These are phyloP conservation scores for Coelinius sp. DNA, from an alignment of 2,888 invertebrate species.

Conservation along the genomic window DNA sequence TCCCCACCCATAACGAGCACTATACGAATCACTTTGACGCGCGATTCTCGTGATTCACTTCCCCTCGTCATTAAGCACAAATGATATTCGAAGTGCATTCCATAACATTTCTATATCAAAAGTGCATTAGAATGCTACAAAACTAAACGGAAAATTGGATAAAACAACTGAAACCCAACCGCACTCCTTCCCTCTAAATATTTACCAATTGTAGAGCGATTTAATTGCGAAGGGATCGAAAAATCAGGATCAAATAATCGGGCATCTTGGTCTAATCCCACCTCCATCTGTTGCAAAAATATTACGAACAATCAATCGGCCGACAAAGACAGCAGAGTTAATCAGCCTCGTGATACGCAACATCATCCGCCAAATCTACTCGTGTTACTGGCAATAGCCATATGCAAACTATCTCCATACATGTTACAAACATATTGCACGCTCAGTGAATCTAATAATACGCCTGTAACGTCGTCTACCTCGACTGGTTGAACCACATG, in stretches of 20 bases:
- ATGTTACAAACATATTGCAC: constrained; percentile 1
- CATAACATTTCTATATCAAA: neutral
- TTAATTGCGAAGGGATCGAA: too few species aligned
- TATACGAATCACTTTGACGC: neutral
- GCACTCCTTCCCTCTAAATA: too few species aligned
- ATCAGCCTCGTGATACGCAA: neutral
- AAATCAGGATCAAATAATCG: too few species aligned
- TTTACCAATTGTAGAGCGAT: too few species aligned
- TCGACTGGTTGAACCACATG: neutral
- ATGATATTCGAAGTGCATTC: neutral
- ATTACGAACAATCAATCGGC: neutral
- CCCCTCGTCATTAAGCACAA: neutral
- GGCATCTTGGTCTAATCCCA: too few species aligned
- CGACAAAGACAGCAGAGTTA: too few species aligned
- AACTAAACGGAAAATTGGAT: too few species aligned
- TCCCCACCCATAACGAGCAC: neutral
- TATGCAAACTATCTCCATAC: neutral
- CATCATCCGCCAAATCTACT: neutral
- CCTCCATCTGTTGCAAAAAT: too few species aligned
- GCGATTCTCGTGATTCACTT: constrained; percentile 5
- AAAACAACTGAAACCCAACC: too few species aligned
- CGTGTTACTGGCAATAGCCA: neutral
- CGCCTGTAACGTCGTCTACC: neutral
- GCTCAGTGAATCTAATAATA: constrained; percentile 4
- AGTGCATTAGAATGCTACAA: too few species aligned